Conservation (phyloP, 2,888 invertebrate genomes). For the Thyatira batis region DNA sequence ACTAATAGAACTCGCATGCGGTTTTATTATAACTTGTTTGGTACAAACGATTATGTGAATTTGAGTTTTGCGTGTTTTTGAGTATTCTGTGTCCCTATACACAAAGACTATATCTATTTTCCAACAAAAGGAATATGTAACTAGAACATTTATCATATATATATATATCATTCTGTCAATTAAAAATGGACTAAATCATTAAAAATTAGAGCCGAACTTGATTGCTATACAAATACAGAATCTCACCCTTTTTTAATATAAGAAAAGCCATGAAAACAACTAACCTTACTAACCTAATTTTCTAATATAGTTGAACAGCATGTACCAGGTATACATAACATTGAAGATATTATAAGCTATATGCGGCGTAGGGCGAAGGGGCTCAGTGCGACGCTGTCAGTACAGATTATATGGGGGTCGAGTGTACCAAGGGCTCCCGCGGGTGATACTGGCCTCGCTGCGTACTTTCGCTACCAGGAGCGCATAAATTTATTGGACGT, state of each 20-base stretch:
- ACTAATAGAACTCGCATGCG: conserved; percentile 48
- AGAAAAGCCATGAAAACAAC: too few relatives aligned
- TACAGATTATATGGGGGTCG: conserved; percentile 34
- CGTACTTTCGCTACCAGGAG: conserved; percentile 34
- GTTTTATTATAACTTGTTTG: conserved; percentile 54
- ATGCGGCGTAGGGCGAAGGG: background rate
- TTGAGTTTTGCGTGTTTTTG: conserved; percentile 23
- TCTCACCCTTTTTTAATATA: too few relatives aligned
- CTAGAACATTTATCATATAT: too few relatives aligned
- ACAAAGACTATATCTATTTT: conserved; percentile 5
- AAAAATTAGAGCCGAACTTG: too few relatives aligned
- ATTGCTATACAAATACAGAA: too few relatives aligned
- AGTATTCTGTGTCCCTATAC: conserved; percentile 3
- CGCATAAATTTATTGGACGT: conserved; percentile 19
- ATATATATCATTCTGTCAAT: too few relatives aligned
- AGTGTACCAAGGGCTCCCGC: conserved; percentile 55
- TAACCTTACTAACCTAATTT: too few relatives aligned
- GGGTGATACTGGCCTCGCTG: conserved; percentile 44
- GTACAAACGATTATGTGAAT: conserved; percentile 52
- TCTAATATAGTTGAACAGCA: conserved; percentile 1
- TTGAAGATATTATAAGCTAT: conserved; percentile 17
- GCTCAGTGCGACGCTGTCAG: conserved; percentile 24
- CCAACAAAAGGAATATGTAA: conserved; percentile 4
- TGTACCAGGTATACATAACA: conserved; percentile 40
- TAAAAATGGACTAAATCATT: too few relatives aligned